phyloP scores from a whole-genome alignment of 2,888 invertebrate species.

The Xanthorhoe designata region DNA sequence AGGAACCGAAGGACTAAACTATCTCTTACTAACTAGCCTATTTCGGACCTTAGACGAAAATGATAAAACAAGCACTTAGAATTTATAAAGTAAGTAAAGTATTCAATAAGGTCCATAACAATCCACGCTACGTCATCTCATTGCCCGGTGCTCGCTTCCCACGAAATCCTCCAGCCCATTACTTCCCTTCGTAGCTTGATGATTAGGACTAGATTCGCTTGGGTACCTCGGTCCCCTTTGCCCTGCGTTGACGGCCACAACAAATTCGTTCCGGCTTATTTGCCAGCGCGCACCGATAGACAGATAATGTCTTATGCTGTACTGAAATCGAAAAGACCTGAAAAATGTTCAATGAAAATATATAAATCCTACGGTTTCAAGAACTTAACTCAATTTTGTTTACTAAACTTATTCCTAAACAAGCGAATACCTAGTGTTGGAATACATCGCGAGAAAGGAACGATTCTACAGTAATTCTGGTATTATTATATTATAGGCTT shows the following conservation, averaged over 20 bases:
- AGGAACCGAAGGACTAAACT: too few relatives aligned
- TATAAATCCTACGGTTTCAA: neutral
- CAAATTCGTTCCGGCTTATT: constrained; percentile 68
- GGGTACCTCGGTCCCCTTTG: constrained; percentile 39
- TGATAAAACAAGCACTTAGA: neutral
- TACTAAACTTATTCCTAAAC: neutral
- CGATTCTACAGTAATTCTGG: too few relatives aligned
- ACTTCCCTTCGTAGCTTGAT: constrained; percentile 45
- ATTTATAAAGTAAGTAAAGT: constrained; percentile 34
- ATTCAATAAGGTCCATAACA: constrained; percentile 42
- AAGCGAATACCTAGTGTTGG: too few relatives aligned
- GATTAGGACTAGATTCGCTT: constrained; percentile 54
- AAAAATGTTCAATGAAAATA: neutral
- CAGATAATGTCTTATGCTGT: constrained; percentile 42
- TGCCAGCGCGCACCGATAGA: constrained; percentile 57
- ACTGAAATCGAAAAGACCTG: constrained; percentile 43
- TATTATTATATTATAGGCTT: too few relatives aligned
- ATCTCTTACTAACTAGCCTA: too few relatives aligned
- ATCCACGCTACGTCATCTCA: constrained; percentile 57
- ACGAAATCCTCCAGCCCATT: constrained; percentile 52
- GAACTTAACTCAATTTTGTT: neutral
- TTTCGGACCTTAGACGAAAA: neutral
- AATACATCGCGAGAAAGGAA: too few relatives aligned
- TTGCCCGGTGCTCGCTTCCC: constrained; percentile 53
- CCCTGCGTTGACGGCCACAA: constrained; percentile 51